Percentiles rank a stretch among this genome's conserved stretches.
Conservation (phyloP, 2,888 invertebrate genomes). For the Axea sp. region DNA sequence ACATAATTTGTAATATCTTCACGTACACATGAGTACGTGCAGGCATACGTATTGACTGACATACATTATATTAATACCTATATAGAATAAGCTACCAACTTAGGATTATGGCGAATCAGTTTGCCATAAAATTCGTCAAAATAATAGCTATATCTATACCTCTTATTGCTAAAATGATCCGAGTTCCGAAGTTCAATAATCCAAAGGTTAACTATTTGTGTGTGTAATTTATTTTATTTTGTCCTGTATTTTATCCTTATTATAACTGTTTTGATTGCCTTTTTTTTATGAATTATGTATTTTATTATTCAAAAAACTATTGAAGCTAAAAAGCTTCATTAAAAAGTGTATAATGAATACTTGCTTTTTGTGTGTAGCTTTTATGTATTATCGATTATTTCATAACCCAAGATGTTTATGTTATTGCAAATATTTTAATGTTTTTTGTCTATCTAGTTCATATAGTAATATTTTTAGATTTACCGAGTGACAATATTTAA, state of each 20-base stretch:
- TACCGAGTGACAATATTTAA: no score
- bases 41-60: slow-evolving; percentile 40
- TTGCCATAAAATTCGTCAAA: slow-evolving; percentile 28
- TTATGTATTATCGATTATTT: slow-evolving; percentile 29
- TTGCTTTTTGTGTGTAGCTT: slow-evolving; percentile 26
- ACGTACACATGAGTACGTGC: slow-evolving; percentile 31
- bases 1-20: slow-evolving; percentile 68
- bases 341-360: slow-evolving; percentile 17
- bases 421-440: slow-evolving; percentile 13
- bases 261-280: no score
- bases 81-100: slow-evolving; percentile 34
- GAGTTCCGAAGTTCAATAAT: slow-evolving; percentile 2
- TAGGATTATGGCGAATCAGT: slow-evolving; percentile 20
- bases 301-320: slow-evolving; percentile 16
- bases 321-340: slow-evolving; percentile 27
- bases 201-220: not conserved
- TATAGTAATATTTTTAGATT: no score
- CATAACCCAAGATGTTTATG: slow-evolving; percentile 16
- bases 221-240: not conserved
- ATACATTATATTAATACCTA: slow-evolving; percentile 42
- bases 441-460: slow-evolving; percentile 22
- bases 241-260: not conserved
- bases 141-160: slow-evolving; percentile 12
- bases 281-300: not conserved
- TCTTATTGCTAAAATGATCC: slow-evolving; percentile 17